Base-by-base conservation (phyloP, 2,888 invertebrate genomes). In the Lasiommata megera region DNA sequence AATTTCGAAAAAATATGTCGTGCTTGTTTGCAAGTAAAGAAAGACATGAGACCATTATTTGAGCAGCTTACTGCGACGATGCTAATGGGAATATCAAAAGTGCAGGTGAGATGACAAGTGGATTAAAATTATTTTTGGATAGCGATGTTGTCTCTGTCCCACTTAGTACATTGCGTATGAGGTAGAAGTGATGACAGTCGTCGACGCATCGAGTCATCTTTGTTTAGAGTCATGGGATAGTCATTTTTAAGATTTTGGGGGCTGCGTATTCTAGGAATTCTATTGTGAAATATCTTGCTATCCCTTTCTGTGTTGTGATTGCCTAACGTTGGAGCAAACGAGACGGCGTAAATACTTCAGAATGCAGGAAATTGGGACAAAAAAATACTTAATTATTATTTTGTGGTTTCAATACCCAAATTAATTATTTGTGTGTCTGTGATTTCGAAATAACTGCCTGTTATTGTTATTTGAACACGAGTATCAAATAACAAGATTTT, bases 21-120 rank as follows among this genome's bases (percentile, higher is more conserved):
- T 17, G 92, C 93, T 52, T 93, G 93, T 79, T 84, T 93, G 70
- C 91, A 92, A 66, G 88, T 92, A 68, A 93, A 93, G 72, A 93
- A 93, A 73, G 93, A 93, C 71, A 93, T 93, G 93, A 84, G 93
- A 67, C 93, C 93, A 28, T 74, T 93, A 60, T 93, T 93, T 71
- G 93, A 93, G 65, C 93, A 93, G 74, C 92, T 93, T 64, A 92
- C 93, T 40, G 93, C 93, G 14, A 93, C 93, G 65, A 93, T 93
- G 93, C 69, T 93, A 67, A 93, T 93, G 93, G 92, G 92, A 65
- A 93, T 93, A 79, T 92, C 93, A 57, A 92, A 91, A 77, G 92
- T 93, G 64, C 90, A 92, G 81, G 93, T 92, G 81, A 89, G 82
- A 81, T 76, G 76, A 77, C 77, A 63, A 74, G 78, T 74, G 78